These are phyloP conservation scores for Acanthococcus lagerstroemiae DNA, from an alignment of 2,888 invertebrate genomes.

Conservation along the genomic window DNA sequence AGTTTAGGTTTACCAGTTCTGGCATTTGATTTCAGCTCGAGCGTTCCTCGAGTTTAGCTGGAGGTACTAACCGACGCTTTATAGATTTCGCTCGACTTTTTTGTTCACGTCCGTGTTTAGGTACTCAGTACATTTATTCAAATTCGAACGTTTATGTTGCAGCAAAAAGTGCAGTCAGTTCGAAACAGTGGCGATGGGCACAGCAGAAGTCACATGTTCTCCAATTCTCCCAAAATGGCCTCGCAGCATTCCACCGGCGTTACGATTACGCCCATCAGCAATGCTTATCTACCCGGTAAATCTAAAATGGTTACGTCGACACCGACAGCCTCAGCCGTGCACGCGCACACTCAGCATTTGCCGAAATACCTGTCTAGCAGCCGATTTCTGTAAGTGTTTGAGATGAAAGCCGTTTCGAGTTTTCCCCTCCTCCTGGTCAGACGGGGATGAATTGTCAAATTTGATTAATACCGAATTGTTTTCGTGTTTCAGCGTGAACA, in stretches of 20 bases:
- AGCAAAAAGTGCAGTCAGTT: constrained; percentile 4
- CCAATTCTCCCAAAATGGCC: constrained; percentile 1
- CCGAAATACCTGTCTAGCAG: constrained; percentile 21
- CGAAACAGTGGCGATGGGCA: neutral
- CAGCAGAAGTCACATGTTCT: neutral
- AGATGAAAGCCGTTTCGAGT: neutral
- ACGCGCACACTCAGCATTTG: constrained; percentile 20
- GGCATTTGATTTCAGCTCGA: too few species aligned
- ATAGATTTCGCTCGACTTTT: too few species aligned
- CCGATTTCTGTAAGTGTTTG: constrained; percentile 15
- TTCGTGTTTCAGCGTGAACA: constrained; percentile 4
- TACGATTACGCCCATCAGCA: constrained; percentile 12
- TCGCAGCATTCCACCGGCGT: constrained; percentile 7
- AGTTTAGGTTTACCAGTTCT: too few species aligned
- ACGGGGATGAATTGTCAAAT: neutral
- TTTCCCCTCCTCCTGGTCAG: neutral
- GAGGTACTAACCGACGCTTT: too few species aligned
- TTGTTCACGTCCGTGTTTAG: too few species aligned
- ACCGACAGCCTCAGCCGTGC: constrained; percentile 10
- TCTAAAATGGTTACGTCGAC: constrained; percentile 1
- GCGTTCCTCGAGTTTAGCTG: too few species aligned
- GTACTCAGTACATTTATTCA: too few species aligned
- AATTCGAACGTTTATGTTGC: too few species aligned
- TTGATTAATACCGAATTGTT: too few species aligned
- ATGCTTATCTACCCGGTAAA: constrained; percentile 5